Evolutionary conservation across 1,140 invertebrate species (phyloP).

Genomic region (Drosophila carrolli): DNA sequence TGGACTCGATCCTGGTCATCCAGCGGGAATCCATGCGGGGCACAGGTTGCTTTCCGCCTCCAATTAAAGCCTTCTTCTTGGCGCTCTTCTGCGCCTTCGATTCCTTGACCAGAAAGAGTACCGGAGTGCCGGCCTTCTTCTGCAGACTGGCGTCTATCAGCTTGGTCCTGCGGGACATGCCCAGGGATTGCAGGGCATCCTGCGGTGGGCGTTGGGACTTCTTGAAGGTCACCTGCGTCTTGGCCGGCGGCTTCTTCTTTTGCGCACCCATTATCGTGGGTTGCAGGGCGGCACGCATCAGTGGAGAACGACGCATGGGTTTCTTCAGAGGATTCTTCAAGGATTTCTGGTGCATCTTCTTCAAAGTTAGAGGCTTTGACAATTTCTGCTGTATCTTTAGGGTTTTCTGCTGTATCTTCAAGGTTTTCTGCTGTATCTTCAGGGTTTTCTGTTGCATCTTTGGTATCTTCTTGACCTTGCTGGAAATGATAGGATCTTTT

Average conservation of each 20-base stretch:
- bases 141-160: constrained; percentile 4
- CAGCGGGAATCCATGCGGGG: not conserved
- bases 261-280: not conserved
- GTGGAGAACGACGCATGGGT: not conserved
- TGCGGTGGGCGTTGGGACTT: not conserved
- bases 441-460: too few species aligned
- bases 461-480: too few species aligned
- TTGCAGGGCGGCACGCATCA: constrained; percentile 1
- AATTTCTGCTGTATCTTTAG: not conserved
- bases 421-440: too few species aligned
- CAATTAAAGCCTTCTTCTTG: not conserved
- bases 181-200: not conserved
- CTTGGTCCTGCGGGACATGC: not conserved
- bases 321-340: not conserved
- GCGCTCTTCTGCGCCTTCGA: not conserved
- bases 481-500: not conserved
- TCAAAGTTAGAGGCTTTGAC: not conserved
- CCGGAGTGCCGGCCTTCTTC: constrained; percentile 7
- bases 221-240: not conserved
- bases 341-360: not conserved
- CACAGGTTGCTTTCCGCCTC: not conserved
- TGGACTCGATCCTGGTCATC: not conserved
- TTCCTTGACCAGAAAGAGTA: constrained; percentile 26
- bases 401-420: too few species aligned
- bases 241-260: not conserved